Evolutionary conservation across 1,140 invertebrate species (phyloP).

Genomic region (Musca vetustissima): DNA sequence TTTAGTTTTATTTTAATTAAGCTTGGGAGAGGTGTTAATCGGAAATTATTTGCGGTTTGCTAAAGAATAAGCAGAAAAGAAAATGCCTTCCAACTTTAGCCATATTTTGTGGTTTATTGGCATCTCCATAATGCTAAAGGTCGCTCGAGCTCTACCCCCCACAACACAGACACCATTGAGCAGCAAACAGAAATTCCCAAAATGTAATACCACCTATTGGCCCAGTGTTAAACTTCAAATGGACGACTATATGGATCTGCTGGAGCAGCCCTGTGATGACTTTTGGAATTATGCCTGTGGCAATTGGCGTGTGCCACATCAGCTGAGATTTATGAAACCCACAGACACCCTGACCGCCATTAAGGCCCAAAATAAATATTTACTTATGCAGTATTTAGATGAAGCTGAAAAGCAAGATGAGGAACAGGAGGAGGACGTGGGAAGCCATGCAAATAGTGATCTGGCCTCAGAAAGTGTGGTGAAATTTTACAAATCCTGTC

Average conservation of each 20-base stretch:
- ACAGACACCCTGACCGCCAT: constrained; percentile 38
- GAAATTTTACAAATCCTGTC: constrained; percentile 39
- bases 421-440: too few relatives aligned
- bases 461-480: background rate
- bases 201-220: background rate
- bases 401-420: background rate
- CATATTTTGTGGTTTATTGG: too few relatives aligned
- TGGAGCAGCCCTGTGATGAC: constrained; percentile 35
- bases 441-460: too few relatives aligned
- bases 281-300: constrained; percentile 48
- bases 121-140: too few relatives aligned
- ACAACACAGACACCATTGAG: too few relatives aligned
- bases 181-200: background rate
- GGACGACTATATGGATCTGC: constrained; percentile 32
- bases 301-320: constrained; percentile 38
- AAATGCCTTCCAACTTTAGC: too few relatives aligned
- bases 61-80: too few relatives aligned
- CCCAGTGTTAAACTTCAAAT: background rate
- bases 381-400: constrained; percentile 35
- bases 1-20: too few relatives aligned
- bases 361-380: constrained; percentile 38
- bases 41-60: too few relatives aligned
- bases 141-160: too few relatives aligned
- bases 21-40: too few relatives aligned
- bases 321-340: constrained; percentile 33